Evolutionary conservation across 2,888 invertebrate genomes (phyloP).

Genomic region (Lapara coniferarum): DNA sequence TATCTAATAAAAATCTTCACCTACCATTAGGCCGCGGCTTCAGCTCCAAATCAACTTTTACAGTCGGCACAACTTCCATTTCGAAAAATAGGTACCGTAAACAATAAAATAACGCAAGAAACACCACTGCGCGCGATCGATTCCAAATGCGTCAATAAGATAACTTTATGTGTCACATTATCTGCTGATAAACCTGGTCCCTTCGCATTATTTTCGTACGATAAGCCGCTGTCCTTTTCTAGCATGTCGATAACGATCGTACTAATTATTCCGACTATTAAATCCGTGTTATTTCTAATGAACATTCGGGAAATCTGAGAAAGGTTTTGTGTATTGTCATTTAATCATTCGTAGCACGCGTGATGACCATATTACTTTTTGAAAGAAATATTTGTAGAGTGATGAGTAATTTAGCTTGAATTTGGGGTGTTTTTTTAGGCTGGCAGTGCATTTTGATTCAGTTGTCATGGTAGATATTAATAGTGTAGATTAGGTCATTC

Average conservation of each 20-base stretch:
- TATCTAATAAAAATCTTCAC: neutral
- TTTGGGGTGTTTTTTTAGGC: no score
- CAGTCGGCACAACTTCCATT: constrained; percentile 48
- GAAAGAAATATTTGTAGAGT: no score
- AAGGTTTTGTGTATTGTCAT: neutral
- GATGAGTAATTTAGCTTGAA: no score
- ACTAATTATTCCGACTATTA: constrained; percentile 9
- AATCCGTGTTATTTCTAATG: neutral
- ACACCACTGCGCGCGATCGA: constrained; percentile 15
- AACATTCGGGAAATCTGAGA: neutral
- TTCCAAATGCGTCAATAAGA: constrained; percentile 72
- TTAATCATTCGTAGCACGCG: no score
- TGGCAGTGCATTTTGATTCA: no score
- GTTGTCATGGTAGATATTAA: no score
- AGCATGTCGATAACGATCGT: constrained; percentile 16
- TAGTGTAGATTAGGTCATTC: no score
- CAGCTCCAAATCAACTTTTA: constrained; percentile 53
- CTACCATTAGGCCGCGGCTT: constrained; percentile 50
- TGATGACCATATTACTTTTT: no score
- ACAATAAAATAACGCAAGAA: constrained; percentile 8
- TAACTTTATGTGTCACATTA: constrained; percentile 58
- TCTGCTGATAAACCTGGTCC: constrained; percentile 39
- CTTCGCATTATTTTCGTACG: neutral
- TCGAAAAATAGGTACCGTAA: constrained; percentile 2
- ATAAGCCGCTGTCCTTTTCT: constrained; percentile 16